These are phyloP conservation scores for Hepsetus odoe DNA, from an alignment of 2,113 vertebrate genomes.

Conservation along the genomic window DNA sequence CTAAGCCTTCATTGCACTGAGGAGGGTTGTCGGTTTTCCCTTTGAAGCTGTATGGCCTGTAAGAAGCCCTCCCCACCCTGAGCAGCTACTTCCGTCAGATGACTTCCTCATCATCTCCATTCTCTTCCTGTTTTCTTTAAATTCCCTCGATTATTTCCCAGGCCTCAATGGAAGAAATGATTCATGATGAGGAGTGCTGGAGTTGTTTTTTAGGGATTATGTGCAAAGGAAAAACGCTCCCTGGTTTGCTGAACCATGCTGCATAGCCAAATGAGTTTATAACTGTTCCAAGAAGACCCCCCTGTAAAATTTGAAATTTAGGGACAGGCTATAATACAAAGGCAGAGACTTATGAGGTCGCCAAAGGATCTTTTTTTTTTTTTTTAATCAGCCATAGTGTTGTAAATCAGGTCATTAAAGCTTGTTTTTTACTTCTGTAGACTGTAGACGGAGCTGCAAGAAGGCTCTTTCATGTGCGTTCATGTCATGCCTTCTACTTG, in stretches of 20 bases:
- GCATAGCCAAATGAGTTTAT: no score
- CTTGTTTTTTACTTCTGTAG: not conserved
- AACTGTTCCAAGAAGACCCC: not conserved
- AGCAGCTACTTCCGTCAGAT: slow-evolving; percentile 27
- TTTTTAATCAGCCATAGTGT: not conserved
- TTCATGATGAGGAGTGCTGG: slow-evolving; percentile 3
- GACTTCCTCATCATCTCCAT: slow-evolving; percentile 17
- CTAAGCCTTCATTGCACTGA: no score
- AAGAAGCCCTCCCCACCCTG: slow-evolving; percentile 21
- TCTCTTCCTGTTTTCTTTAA: slow-evolving; percentile 55
- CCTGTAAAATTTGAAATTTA: not conserved
- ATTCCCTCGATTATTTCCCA: slow-evolving; percentile 1
- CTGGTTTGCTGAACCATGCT: not conserved
- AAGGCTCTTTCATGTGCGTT: not conserved
- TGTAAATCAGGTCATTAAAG: not conserved
- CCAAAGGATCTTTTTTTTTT: not conserved
- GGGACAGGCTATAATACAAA: not conserved
- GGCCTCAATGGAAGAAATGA: not conserved
- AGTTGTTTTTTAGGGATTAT: no score
- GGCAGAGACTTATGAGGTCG: not conserved
- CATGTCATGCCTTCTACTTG: slow-evolving; percentile 10
- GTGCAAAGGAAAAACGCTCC: no score
- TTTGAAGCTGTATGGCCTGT: not conserved
- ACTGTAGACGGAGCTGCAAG: slow-evolving; percentile 8
- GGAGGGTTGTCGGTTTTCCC: not conserved